Conservation (phyloP, 2,888 invertebrate genomes). For the Pterobdella sp. region DNA sequence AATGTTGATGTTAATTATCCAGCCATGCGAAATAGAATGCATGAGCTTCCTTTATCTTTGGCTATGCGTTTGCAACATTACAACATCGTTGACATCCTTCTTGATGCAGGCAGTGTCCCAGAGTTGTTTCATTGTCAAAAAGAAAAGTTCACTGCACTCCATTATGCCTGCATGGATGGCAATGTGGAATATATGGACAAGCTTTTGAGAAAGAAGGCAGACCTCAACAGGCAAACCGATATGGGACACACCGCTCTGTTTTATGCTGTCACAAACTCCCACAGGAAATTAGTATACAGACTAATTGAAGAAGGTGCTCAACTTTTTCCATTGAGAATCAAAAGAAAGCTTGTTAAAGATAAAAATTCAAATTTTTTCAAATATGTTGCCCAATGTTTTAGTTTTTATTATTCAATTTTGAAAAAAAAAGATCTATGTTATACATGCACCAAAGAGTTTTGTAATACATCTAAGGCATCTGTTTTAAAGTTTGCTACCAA, state of each 20-base stretch:
- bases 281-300: neutral
- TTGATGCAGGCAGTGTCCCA: neutral
- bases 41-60: neutral
- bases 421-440: neutral
- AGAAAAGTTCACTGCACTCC: conserved; percentile 9
- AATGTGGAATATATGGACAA: neutral
- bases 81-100: neutral
- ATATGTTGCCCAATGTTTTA: neutral
- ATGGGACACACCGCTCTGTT: neutral
- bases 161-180: conserved; percentile 17
- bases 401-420: neutral
- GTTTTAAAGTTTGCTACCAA: neutral
- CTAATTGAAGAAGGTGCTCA: neutral
- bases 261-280: neutral
- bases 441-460: neutral
- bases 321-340: neutral
- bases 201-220: neutral
- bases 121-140: neutral
- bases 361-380: neutral
- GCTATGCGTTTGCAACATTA: conserved; percentile 16
- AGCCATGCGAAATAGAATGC: neutral
- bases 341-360: neutral
- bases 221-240: neutral
- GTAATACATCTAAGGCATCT: neutral
- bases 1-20: conserved; percentile 12